Percentiles rank a stretch among this genome's conserved stretches.
Conservation (phyloP, 2,888 invertebrate species). For the Drosophila prolongata region DNA sequence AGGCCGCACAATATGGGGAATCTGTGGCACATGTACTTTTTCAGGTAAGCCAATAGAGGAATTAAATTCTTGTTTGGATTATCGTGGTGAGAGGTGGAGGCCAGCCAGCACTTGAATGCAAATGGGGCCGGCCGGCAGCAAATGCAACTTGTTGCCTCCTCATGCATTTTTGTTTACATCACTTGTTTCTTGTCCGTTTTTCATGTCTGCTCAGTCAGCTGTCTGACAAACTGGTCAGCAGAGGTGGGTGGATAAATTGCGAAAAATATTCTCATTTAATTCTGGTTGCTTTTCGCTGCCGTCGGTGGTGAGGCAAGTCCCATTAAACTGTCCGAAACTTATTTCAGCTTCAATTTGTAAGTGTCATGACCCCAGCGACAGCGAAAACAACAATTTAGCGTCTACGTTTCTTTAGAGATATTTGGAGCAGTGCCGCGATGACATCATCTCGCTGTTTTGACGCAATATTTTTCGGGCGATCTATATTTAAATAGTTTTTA, state of each 20-base stretch:
- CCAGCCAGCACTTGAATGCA: constrained; percentile 31
- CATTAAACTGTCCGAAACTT: constrained; percentile 67
- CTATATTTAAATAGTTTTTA: constrained; percentile 65
- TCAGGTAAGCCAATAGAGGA: constrained; percentile 13
- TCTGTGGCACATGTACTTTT: not conserved
- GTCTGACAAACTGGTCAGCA: constrained; percentile 7
- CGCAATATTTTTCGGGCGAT: constrained; percentile 55
- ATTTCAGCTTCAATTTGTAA: constrained; percentile 72
- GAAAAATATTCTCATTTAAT: constrained; percentile 37
- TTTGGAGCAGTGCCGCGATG: constrained; percentile 70
- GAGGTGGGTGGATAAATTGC: constrained; percentile 11
- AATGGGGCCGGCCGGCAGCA: constrained; percentile 21
- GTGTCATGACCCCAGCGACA: constrained; percentile 69
- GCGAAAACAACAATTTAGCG: constrained; percentile 41
- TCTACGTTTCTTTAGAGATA: constrained; percentile 31
- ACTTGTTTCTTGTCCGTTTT: constrained; percentile 7
- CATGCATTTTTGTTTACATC: constrained; percentile 44
- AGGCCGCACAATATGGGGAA: constrained; percentile 23
- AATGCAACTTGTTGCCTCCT: constrained; percentile 55
- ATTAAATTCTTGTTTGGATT: constrained; percentile 30
- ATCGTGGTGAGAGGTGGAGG: constrained; percentile 12
- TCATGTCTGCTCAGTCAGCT: constrained; percentile 27
- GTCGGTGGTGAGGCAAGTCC: constrained; percentile 35
- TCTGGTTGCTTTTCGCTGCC: constrained; percentile 40
- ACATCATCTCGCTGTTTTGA: constrained; percentile 69